Base-by-base conservation (phyloP, 2,113 vertebrate species). In the Notarius quadriscutis region DNA sequence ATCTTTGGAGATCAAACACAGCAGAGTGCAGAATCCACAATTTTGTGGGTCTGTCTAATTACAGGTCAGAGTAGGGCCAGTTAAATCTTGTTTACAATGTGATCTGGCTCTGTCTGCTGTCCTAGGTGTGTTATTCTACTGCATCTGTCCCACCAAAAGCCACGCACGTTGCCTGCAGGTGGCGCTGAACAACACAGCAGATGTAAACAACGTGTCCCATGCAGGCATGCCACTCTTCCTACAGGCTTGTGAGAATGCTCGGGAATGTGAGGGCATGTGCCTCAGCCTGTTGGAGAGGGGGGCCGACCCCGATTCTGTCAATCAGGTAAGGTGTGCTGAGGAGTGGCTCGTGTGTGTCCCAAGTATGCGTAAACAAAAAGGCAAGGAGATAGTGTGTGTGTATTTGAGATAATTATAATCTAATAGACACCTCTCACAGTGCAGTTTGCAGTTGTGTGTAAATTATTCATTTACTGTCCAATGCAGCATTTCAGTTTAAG, bases 81-180 rank as follows among this genome's bases (percentile, higher is more conserved):
- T 89, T 88, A 89, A 91, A 91, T 82, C 90, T 82, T 17, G 51
- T 80, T 84, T 85, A 94, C 90, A 92, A 94, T 91, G 88, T 63
- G 91, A 95, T 89, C 89, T 30, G 72, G 57, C 25, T 72, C 48
- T 87, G 63, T 89, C 78, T 78, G 85, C 82, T 92, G 55, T 89
- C 87, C 75, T 93, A 99, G 97, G 97, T 2, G 53, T 99, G 91
- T 92, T 99, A 55, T 99, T 99, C 94, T 97, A 98, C 93, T 98
- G 97, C 89, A 93, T 97, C 77, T 93, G 92, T 60, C 97, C 98
- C 62, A 97, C 97, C 30, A 95, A 91, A 69, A 92, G 96, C 8
- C 97, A 99, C 90, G 89, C 90, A 88, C 94, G 88, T 89, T 99
- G 98, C 90, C 88, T 94, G 34, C 86, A 96, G 77, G 91, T 96